phyloP scores from a whole-genome alignment of 1,140 invertebrate genomes.

The Asobara japonica region DNA sequence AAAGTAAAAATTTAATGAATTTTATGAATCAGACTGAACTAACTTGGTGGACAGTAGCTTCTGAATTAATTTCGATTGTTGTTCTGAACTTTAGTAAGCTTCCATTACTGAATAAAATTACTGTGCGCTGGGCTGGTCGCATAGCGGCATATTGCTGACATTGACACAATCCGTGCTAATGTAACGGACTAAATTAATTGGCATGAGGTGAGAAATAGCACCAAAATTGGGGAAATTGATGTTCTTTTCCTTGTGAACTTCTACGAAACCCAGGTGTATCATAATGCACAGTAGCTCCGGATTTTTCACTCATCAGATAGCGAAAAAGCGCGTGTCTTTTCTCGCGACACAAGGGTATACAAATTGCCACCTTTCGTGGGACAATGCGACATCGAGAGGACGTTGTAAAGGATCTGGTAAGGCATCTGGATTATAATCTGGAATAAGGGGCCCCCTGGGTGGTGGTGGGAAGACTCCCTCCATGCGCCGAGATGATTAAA shows the following conservation, averaged over 20 bases:
- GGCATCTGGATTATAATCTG: neutral
- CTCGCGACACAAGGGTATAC: constrained; percentile 44
- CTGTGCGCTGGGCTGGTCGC: no score
- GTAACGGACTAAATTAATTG: no score
- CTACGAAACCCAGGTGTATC: constrained; percentile 8
- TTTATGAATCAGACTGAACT: no score
- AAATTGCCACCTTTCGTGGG: constrained; percentile 47
- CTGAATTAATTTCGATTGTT: no score
- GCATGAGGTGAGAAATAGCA: neutral
- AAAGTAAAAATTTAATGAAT: no score
- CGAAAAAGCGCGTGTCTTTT: constrained; percentile 41
- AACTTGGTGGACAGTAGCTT: no score
- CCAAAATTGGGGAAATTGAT: neutral
- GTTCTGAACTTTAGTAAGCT: no score
- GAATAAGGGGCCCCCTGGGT: neutral
- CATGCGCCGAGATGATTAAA: neutral
- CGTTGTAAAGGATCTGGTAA: constrained; percentile 27
- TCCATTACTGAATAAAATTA: no score
- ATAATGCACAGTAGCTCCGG: constrained; percentile 7
- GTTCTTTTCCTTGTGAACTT: neutral
- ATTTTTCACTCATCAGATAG: constrained; percentile 51
- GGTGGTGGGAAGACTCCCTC: neutral
- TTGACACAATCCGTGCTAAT: no score
- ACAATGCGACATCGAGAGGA: constrained; percentile 42
- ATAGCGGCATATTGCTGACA: no score